Evolutionary conservation across 2,888 invertebrate genomes (phyloP), one percentile per base, ranked within the genome.

Genomic region (Scelioninae gen. 2): DNA sequence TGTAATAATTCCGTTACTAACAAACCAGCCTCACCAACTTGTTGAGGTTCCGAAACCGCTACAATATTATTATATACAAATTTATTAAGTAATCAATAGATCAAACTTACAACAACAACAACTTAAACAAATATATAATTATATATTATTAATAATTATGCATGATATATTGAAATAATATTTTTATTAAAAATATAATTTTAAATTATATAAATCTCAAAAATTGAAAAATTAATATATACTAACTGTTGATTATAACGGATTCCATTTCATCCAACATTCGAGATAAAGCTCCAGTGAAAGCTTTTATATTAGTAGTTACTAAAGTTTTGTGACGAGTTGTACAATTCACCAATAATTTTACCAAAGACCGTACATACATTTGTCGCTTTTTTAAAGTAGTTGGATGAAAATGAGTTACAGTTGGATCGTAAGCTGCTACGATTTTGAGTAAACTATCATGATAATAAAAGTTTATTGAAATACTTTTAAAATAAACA

Each of bases 311-410:
- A 78, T 88, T 88, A 7, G 87, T 85, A 2, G 87, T 84, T 2
- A 89, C 80, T 35, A 88, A 80, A 31, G 87, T 83, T 80, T 90
- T 90, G 78, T 90, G 86, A 43, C 88, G 85, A 45, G 88, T 89
- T 2, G 88, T 86, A 75, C 88, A 89, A 10, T 89, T 88, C 2
- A 89, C 86, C 33, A 92, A 81, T 61, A 92, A 83, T 82, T 91
- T 90, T 0, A 90, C 88, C 52, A 89, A 88, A 41, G 90, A 89
- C 73, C 90, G 88, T 13, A 92, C 87, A 77, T 88, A 92, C 79
- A 90, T 87, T 78, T 89, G 89, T 55, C 91, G 87, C 79, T 91
- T 91, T 43, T 86, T 83, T 9, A 88, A 81, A 13, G 88, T 87
- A 22, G 88, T 86, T 11, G 87, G 85, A 71, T 88, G 87, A 81